Evolutionary conservation across 2,888 invertebrate genomes (phyloP), one percentile per base, ranked within the genome.

Genomic region (Scaptomyza cyrtandrae): DNA sequence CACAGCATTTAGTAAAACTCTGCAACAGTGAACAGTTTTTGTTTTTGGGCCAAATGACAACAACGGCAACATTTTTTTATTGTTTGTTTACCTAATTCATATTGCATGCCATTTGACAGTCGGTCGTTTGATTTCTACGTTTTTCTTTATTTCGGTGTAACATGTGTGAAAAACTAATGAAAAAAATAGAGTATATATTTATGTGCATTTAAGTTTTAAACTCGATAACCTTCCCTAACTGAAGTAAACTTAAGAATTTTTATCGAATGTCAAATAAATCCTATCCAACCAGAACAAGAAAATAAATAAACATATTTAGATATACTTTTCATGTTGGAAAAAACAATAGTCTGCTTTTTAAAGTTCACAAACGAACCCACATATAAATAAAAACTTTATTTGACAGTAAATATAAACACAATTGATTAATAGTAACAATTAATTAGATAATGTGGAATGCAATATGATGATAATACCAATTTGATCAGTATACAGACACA

Each of bases 381-480:
- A 46, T 24, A 33, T 24, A 33, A 50, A 53, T 29, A 39, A 35
- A 56, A 19, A 49, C 31, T 74, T 74, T 74, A 66, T 71, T 73
- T 10, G 35, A 58, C 24, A 39, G 9, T 33, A 31, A 29, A 24
- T n/a, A 39, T 14, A 33, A 24, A 50, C 43, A 56, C 45, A 39
- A 35, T 50, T 29, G 27, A 33, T 24, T 49, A 54, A 24, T 24
- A 24, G 5, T 24, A 24, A 24, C 24, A 24, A 24, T 39, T 6
- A 14, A 39, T 31, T 24, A 13, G 35, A 55, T 14, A 29, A 52
- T 63, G 13, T 14, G 33, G 37, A 37, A 60, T 54, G 44, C 48
- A 35, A 46, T 14, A 63, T 70, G 44, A 66, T 74, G 68, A 65
- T 49, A 5, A 49, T n/a, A 45, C 49, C 54, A 67, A 53, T 65